phyloP scores from a whole-genome alignment of 1,140 invertebrate genomes.

The Acromyrmex charruanus region DNA sequence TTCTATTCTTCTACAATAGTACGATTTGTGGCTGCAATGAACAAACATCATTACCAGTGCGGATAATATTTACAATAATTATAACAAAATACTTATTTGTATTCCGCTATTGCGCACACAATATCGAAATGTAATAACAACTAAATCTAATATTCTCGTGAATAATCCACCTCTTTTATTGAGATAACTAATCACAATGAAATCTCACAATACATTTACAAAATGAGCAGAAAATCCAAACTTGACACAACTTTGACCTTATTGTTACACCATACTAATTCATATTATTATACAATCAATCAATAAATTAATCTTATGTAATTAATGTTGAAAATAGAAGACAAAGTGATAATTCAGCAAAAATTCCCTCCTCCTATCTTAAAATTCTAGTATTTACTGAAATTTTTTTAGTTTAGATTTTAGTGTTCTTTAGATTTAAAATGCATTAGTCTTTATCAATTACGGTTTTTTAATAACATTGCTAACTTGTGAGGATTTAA shows the following conservation, averaged over 20 bases:
- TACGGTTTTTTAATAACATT: too few species aligned
- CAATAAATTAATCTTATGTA: slow-evolving; percentile 33
- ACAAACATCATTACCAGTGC: neutral
- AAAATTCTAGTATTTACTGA: neutral
- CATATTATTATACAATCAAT: slow-evolving; percentile 34
- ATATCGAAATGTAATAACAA: neutral
- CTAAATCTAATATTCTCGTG: neutral
- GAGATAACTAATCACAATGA: neutral
- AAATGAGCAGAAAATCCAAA: slow-evolving; percentile 32
- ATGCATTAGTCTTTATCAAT: too few species aligned
- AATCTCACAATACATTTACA: slow-evolving; percentile 13
- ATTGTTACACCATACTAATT: slow-evolving; percentile 55
- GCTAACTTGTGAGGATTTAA: too few species aligned
- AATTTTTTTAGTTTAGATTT: neutral
- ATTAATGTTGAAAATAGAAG: slow-evolving; percentile 16
- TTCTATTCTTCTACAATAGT: slow-evolving; percentile 42
- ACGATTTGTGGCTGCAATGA: slow-evolving; percentile 2
- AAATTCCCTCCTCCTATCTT: neutral
- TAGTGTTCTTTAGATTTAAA: neutral
- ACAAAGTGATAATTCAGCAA: slow-evolving; percentile 28
- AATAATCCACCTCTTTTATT: neutral
- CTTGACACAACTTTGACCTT: neutral
- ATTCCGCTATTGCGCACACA: neutral
- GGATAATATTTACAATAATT: neutral
- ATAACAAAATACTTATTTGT: slow-evolving; percentile 3